phyloP scores from a whole-genome alignment of 2,113 vertebrate genomes.

The Psephotus haematonotus region DNA sequence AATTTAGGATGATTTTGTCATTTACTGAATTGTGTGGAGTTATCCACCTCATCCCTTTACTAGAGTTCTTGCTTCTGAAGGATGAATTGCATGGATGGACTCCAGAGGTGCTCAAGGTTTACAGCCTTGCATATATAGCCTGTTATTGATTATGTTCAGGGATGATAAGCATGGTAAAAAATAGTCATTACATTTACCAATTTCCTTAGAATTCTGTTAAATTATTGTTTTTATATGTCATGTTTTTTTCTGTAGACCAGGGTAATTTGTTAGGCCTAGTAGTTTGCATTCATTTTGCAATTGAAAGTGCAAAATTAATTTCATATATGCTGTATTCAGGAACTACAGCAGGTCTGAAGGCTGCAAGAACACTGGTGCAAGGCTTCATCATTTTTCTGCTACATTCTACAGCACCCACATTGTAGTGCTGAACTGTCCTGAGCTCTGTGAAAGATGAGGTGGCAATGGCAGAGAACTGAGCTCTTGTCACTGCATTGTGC shows the following conservation, averaged over 20 bases:
- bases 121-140: background rate
- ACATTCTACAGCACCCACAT: background rate
- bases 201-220: background rate
- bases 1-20: background rate
- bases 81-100: background rate
- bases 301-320: background rate
- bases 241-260: background rate
- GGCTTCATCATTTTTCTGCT: background rate
- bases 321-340: background rate
- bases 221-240: background rate
- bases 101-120: background rate
- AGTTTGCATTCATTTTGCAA: background rate
- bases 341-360: background rate
- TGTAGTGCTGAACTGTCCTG: background rate
- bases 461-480: background rate
- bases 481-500: background rate
- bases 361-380: background rate
- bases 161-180: background rate
- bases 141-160: background rate
- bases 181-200: background rate
- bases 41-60: background rate
- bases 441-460: background rate
- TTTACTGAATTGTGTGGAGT: background rate
- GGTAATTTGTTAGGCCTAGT: background rate
- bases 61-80: background rate